Evolutionary conservation across 2,888 invertebrate genomes (phyloP), one percentile per base, ranked within the genome.

Genomic region (Drosophila helvetica): DNA sequence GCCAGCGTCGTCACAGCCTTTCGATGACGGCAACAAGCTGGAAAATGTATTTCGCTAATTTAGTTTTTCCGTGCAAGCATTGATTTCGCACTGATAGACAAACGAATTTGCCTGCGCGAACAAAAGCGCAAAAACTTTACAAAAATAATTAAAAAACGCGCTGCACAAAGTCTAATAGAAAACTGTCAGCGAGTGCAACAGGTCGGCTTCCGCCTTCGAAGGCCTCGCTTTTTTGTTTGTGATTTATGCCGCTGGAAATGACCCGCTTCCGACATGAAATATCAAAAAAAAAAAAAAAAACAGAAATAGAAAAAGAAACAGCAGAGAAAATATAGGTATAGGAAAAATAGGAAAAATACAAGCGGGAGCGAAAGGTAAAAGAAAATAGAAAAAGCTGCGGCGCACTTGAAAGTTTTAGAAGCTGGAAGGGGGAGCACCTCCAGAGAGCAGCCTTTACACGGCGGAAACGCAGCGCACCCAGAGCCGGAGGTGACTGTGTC

Each of bases 401-500:
- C 75, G 86, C 84, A 86, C 86, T 85, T 83, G 73, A 86, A 86
- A 86, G 77, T 86, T 87, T 66, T 65, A 65, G 65, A 65, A 55
- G 65, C n/a, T 7, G n/a, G 38, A 2, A n/a, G 38, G 15, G n/a
- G 55, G 33, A 33, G 19, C n/a, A 25, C 60, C 60, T 56, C 33
- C 15, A 25, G 54, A 74, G 77, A 77, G 74, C 48, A 46, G 27
- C 53, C 68, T 50, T n/a, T 43, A 19, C 38, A 64, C 65, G 63
- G 42, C 68, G 90, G 90, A 90, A 90, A 86, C 89, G 89, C 82
- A 90, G 88, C 85, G 88, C 79, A 86, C 82, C 87, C 90, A 89
- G 90, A 90, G 90, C 89, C 90, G 90, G 90, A 90, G 90, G 89
- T 89, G 87, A 84, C 88, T 87, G 89, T 88, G 88, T 89, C 90